phyloP scores from a whole-genome alignment of 2,888 invertebrate species.

The Opisthograptis luteolata region DNA sequence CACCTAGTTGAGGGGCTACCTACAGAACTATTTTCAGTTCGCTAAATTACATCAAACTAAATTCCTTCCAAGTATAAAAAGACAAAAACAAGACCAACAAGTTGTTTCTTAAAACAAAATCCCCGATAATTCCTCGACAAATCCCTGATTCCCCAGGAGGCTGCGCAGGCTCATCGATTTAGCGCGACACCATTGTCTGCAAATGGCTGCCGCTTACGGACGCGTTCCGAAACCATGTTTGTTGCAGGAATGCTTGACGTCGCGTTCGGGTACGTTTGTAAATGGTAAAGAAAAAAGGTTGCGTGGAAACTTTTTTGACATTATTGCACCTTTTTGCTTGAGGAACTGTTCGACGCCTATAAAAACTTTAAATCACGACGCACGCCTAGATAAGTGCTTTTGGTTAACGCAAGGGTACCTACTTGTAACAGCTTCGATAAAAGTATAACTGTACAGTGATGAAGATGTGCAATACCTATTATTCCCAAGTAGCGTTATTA shows the following conservation, averaged over 20 bases:
- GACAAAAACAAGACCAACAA: neutral
- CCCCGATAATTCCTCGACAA: constrained; percentile 9
- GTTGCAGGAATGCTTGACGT: constrained; percentile 61
- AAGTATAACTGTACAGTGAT: neutral
- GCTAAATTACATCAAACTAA: too few species aligned
- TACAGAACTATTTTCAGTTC: too few species aligned
- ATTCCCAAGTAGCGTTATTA: constrained; percentile 64
- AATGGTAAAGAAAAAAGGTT: neutral
- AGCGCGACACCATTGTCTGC: constrained; percentile 57
- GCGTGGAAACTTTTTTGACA: constrained; percentile 14
- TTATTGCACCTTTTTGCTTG: too few species aligned
- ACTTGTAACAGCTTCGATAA: too few species aligned
- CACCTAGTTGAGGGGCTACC: too few species aligned
- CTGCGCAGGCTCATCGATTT: constrained; percentile 16
- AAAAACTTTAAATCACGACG: too few species aligned
- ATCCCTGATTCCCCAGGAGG: neutral
- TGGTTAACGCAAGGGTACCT: too few species aligned
- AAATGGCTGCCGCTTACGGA: constrained; percentile 76
- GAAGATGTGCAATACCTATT: constrained; percentile 42
- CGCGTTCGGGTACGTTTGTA: constrained; percentile 1
- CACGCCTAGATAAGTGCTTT: too few species aligned
- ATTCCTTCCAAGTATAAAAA: too few species aligned
- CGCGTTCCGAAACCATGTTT: constrained; percentile 46
- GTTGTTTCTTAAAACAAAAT: constrained; percentile 16
- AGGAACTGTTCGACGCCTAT: too few species aligned